A percentile compares a stretch with the other conserved stretches of the same genome.
These are phyloP conservation scores for Eupithecia tripunctaria DNA, from an alignment of 2,888 invertebrate genomes.

Conservation along the genomic window DNA sequence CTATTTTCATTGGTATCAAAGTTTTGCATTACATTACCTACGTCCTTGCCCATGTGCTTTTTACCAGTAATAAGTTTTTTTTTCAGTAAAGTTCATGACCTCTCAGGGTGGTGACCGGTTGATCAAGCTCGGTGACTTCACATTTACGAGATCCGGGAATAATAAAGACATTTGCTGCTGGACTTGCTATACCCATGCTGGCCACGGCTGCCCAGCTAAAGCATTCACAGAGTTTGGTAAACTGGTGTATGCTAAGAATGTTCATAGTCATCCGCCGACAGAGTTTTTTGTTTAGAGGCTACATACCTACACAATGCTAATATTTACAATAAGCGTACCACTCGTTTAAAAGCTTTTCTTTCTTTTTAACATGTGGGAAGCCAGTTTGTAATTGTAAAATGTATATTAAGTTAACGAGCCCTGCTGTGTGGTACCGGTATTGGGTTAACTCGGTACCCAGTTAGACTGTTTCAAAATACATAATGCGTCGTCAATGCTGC, in stretches of 20 bases:
- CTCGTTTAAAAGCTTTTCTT: too few species aligned
- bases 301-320: neutral
- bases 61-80: constrained; percentile 3
- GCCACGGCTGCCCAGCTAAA: constrained; percentile 69
- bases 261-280: constrained; percentile 76
- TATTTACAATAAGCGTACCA: too few species aligned
- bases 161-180: constrained; percentile 64
- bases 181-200: constrained; percentile 75
- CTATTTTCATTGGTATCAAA: neutral
- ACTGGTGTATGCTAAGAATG: constrained; percentile 68
- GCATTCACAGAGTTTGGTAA: constrained; percentile 67
- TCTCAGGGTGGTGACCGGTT: constrained; percentile 73
- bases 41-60: neutral
- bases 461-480: neutral
- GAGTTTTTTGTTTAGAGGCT: constrained; percentile 75
- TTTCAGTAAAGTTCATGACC: constrained; percentile 76
- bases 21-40: neutral
- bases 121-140: constrained; percentile 77
- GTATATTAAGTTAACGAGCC: too few species aligned
- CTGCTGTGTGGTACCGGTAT: too few species aligned
- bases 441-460: too few species aligned
- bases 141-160: constrained; percentile 63
- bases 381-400: too few species aligned
- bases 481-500: neutral
- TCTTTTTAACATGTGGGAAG: too few species aligned